A percentile compares a stretch with the other conserved stretches of the same genome.
These are phyloP conservation scores for Hirtodrosophila histrioides DNA, from an alignment of 2,888 invertebrate species.

Conservation along the genomic window DNA sequence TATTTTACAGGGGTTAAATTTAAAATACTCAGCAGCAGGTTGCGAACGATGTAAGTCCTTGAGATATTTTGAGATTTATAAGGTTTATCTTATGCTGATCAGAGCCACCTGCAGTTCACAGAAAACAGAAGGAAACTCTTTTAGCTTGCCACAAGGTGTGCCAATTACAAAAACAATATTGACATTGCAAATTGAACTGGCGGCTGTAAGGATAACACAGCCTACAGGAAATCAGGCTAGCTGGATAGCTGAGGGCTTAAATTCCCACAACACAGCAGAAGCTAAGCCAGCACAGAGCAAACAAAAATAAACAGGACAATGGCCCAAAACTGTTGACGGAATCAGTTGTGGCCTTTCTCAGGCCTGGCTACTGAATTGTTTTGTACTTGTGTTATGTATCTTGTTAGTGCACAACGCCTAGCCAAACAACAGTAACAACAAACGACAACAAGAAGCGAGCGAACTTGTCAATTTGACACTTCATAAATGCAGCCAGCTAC, in stretches of 20 bases:
- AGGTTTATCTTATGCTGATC: not conserved
- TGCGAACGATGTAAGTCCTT: too few species aligned
- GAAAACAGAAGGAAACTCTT: slow-evolving; percentile 4
- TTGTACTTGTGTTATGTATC: slow-evolving; percentile 40
- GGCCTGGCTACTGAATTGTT: slow-evolving; percentile 36
- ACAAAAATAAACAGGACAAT: slow-evolving; percentile 58
- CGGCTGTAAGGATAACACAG: slow-evolving; percentile 35
- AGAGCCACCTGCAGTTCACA: slow-evolving; percentile 26
- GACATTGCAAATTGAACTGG: slow-evolving; percentile 49
- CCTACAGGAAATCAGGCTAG: slow-evolving; percentile 20
- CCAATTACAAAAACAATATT: slow-evolving; percentile 73
- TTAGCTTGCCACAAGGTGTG: slow-evolving; percentile 31
- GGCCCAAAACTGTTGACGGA: slow-evolving; percentile 14
- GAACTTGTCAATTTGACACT: slow-evolving; percentile 79
- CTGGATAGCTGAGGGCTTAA: slow-evolving; percentile 12
- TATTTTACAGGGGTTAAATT: too few species aligned
- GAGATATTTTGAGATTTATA: too few species aligned
- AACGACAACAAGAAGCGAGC: slow-evolving; percentile 24
- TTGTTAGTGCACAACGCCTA: slow-evolving; percentile 61
- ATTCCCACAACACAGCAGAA: slow-evolving; percentile 27
- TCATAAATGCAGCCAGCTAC: slow-evolving; percentile 67
- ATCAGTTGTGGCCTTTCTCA: slow-evolving; percentile 20
- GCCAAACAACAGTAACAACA: slow-evolving; percentile 41
- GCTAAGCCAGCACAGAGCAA: slow-evolving; percentile 46
- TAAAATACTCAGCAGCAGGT: too few species aligned